phyloP scores from a whole-genome alignment of 2,888 invertebrate species.

The Drosophila pegasa region DNA sequence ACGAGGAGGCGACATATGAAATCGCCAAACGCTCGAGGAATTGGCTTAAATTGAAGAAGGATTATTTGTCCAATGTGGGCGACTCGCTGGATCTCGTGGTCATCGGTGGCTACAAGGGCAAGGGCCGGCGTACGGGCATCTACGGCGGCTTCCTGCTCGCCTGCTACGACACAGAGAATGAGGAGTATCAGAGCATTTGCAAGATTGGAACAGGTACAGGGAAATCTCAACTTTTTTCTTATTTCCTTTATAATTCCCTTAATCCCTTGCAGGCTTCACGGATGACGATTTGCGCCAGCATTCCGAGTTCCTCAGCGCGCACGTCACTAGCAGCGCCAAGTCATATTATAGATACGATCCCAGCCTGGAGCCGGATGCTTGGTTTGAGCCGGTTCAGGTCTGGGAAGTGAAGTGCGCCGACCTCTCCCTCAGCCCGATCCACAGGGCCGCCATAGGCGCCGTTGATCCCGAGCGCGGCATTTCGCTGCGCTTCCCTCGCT shows the following conservation, averaged over 20 bases:
- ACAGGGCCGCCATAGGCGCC: constrained; percentile 94
- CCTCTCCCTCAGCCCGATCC: constrained; percentile 97
- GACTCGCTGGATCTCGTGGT: constrained; percentile 98
- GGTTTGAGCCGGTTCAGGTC: constrained; percentile 94
- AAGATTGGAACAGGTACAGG: constrained; percentile 88
- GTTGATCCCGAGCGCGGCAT: constrained; percentile 96
- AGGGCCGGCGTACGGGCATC: constrained; percentile 95
- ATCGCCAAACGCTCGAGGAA: constrained; percentile 97
- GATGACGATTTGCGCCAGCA: constrained; percentile 94
- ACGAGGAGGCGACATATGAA: constrained; percentile 95
- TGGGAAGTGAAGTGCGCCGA: constrained; percentile 99
- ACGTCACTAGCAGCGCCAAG: constrained; percentile 90
- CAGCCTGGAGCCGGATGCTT: constrained; percentile 92
- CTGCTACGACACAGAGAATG: constrained; percentile 94
- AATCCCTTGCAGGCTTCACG: constrained; percentile 91
- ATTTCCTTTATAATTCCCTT: background rate
- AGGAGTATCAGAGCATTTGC: constrained; percentile 96
- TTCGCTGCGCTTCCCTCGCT: constrained; percentile 96
- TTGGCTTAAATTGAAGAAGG: constrained; percentile 98
- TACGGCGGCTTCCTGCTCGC: constrained; percentile 98
- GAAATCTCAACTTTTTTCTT: background rate
- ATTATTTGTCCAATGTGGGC: constrained; percentile 98
- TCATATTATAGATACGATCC: constrained; percentile 93
- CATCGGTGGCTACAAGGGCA: constrained; percentile 96
- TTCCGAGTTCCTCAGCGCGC: constrained; percentile 90